Percentiles rank a stretch among this genome's conserved stretches.
These are phyloP conservation scores for Ophioninae sp. DNA, from an alignment of 2,888 invertebrate genomes.

Conservation along the genomic window DNA sequence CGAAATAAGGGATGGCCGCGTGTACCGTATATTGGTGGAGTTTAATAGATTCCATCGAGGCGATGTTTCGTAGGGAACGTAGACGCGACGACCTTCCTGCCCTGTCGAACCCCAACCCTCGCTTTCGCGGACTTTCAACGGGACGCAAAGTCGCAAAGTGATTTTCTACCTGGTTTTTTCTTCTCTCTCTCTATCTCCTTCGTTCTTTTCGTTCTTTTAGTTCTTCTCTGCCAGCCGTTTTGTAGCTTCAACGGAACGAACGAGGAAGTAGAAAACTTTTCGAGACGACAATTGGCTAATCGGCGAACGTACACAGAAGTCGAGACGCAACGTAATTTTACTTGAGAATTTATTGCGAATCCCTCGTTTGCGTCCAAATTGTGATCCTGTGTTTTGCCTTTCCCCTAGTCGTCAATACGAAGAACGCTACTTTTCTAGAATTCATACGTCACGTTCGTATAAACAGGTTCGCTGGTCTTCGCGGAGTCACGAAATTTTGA, in stretches of 20 bases:
- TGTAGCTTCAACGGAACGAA: constrained; percentile 40
- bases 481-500: neutral
- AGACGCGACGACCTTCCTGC: constrained; percentile 21
- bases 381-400: neutral
- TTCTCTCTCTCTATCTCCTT: neutral
- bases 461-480: neutral
- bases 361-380: constrained; percentile 23
- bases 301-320: constrained; percentile 34
- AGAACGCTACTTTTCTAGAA: constrained; percentile 58
- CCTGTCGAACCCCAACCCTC: constrained; percentile 8
- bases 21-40: constrained; percentile 60
- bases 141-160: constrained; percentile 53
- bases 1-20: constrained; percentile 67
- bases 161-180: constrained; percentile 40
- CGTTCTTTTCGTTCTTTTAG: constrained; percentile 9
- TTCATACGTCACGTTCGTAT: constrained; percentile 47
- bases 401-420: neutral
- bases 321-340: constrained; percentile 38
- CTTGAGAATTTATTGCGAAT: constrained; percentile 31
- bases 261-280: constrained; percentile 35
- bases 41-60: constrained; percentile 73
- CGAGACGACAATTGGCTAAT: constrained; percentile 52
- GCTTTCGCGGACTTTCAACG: constrained; percentile 34
- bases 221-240: constrained; percentile 46
- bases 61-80: constrained; percentile 30